Evolutionary conservation across 2,888 invertebrate species (phyloP).

Genomic region (Fragum fragum): DNA sequence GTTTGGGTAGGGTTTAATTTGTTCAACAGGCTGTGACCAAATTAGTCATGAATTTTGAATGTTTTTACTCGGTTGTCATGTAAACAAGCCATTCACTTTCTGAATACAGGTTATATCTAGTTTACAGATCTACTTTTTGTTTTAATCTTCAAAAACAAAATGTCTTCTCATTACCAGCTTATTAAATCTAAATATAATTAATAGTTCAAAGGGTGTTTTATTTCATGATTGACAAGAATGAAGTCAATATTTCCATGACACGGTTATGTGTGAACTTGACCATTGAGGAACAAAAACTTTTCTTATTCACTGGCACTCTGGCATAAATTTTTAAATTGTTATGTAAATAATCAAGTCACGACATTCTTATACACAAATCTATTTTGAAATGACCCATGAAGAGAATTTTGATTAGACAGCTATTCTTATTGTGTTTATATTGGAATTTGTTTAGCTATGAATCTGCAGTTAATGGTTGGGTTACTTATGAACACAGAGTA

Average conservation of each 20-base stretch:
- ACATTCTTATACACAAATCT: not conserved
- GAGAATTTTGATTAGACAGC: slow-evolving; percentile 7
- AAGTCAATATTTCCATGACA: not conserved
- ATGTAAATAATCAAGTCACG: slow-evolving; percentile 29
- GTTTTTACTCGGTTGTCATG: not conserved
- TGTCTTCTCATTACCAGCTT: no score
- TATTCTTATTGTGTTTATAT: not conserved
- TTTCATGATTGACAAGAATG: not conserved
- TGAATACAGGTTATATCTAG: not conserved
- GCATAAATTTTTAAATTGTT: slow-evolving; percentile 9
- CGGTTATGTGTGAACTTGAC: not conserved
- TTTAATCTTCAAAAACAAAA: not conserved
- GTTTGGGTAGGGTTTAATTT: not conserved
- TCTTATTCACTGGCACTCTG: not conserved
- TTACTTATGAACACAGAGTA: no score
- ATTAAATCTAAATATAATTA: no score
- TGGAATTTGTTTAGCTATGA: not conserved
- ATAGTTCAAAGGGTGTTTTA: not conserved
- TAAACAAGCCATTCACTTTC: not conserved
- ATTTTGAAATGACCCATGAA: slow-evolving; percentile 9
- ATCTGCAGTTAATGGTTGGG: no score
- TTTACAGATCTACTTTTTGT: not conserved
- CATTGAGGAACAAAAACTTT: not conserved
- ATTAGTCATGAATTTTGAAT: not conserved
- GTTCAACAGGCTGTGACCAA: slow-evolving; percentile 1